phyloP scores from a whole-genome alignment of 2,888 invertebrate genomes.

The Lasioglossum lativentre region DNA sequence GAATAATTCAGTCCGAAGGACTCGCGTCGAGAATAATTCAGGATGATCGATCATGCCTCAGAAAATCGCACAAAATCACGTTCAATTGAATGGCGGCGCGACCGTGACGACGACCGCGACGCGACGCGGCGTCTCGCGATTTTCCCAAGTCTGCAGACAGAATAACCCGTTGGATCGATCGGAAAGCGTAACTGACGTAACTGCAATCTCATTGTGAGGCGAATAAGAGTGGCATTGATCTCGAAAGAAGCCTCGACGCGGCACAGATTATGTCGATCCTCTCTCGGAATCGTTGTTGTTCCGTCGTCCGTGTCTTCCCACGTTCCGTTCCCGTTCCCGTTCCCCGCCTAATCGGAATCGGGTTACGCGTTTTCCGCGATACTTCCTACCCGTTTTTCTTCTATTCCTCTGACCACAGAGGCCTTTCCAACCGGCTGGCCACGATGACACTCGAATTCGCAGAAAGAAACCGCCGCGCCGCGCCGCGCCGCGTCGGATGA shows the following conservation, averaged over 20 bases:
- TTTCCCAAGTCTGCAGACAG: neutral
- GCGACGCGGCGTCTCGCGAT: neutral
- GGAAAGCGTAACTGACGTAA: neutral
- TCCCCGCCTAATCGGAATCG: slow-evolving; percentile 30
- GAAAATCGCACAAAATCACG: neutral
- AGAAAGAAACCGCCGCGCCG: slow-evolving; percentile 15
- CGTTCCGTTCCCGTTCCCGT: slow-evolving; percentile 50
- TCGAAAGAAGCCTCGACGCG: slow-evolving; percentile 9
- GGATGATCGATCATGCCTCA: neutral
- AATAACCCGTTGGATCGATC: neutral
- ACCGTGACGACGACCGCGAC: neutral
- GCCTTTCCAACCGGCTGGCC: slow-evolving; percentile 28
- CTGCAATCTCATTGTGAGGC: neutral
- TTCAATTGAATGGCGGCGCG: neutral
- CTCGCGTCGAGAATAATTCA: neutral
- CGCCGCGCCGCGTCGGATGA: neutral
- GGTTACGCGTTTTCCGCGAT: neutral
- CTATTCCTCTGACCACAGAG: neutral
- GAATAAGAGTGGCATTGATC: slow-evolving; percentile 26
- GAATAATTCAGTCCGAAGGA: neutral
- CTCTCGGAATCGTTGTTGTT: neutral
- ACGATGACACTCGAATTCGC: slow-evolving; percentile 46
- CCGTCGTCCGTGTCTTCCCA: neutral
- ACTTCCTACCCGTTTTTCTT: neutral
- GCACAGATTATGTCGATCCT: slow-evolving; percentile 21